Evolutionary conservation across 2,113 vertebrate genomes (phyloP).

Genomic region (Vulpes vulpes): DNA sequence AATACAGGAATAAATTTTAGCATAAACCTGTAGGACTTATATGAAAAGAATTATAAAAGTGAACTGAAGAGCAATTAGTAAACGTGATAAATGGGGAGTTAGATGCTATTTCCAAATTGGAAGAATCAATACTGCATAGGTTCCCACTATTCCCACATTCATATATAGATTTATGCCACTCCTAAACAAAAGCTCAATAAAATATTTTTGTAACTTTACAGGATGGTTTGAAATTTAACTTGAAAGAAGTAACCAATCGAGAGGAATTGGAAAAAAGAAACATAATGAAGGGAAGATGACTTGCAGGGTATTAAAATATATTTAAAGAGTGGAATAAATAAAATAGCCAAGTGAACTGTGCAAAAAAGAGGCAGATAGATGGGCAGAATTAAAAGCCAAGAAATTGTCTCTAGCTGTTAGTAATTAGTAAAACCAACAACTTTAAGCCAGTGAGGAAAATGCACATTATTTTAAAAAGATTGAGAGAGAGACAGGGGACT

Average conservation of each 20-base stretch:
- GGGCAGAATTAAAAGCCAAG: not conserved
- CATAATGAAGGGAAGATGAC: not conserved
- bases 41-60: not conserved
- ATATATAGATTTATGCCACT: not conserved
- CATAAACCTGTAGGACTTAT: not conserved
- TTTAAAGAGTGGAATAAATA: not conserved
- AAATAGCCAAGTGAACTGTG: not conserved
- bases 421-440: not conserved
- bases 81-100: not conserved
- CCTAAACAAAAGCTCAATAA: not conserved
- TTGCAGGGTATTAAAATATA: not conserved
- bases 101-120: not conserved
- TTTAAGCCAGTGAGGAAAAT: constrained; percentile 9
- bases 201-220: not conserved
- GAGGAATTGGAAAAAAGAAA: not conserved
- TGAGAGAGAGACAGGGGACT: not conserved
- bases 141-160: not conserved
- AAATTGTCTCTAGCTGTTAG: not conserved
- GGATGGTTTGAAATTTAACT: not conserved
- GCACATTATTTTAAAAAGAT: not conserved
- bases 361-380: not conserved
- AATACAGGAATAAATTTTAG: not conserved
- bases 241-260: not conserved
- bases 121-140: not conserved
- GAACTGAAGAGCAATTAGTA: not conserved